phyloP scores from a whole-genome alignment of 2,797 vertebrate genomes.

The Hemitrygon akajei region DNA sequence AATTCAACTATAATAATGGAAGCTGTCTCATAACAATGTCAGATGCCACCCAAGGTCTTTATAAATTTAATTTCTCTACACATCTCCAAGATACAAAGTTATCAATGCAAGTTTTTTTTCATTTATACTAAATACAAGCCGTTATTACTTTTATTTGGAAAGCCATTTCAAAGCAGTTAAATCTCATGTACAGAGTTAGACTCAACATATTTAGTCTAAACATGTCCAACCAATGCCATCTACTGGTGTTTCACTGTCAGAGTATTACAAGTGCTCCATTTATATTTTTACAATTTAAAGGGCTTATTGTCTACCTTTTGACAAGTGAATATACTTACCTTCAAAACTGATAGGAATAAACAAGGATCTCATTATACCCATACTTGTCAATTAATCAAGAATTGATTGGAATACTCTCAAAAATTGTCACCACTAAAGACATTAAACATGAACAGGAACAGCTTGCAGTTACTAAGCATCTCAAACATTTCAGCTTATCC shows the following conservation, averaged over 20 bases:
- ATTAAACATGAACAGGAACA: neutral
- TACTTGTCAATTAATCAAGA: neutral
- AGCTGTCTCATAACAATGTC: neutral
- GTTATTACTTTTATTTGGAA: neutral
- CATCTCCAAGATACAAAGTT: neutral
- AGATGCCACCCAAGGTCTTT: neutral
- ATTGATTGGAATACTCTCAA: neutral
- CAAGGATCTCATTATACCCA: no score
- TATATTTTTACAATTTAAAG: neutral
- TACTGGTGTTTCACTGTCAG: conserved; percentile 7
- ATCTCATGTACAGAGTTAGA: neutral
- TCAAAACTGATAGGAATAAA: no score
- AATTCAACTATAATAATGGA: neutral
- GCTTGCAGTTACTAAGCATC: neutral
- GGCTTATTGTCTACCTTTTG: neutral
- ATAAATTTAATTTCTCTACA: neutral
- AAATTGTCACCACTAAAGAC: neutral
- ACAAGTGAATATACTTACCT: no score
- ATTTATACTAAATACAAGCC: no score
- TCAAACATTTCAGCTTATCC: neutral
- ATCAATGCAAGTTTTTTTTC: neutral
- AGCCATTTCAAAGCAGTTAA: neutral
- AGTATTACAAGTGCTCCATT: neutral
- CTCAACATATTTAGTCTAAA: neutral
- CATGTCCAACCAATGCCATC: conserved; percentile 20